A percentile compares a stretch with the other conserved stretches of the same genome.
phyloP scores from a whole-genome alignment of 2,888 invertebrate species.

The Bugulina stolonifera region DNA sequence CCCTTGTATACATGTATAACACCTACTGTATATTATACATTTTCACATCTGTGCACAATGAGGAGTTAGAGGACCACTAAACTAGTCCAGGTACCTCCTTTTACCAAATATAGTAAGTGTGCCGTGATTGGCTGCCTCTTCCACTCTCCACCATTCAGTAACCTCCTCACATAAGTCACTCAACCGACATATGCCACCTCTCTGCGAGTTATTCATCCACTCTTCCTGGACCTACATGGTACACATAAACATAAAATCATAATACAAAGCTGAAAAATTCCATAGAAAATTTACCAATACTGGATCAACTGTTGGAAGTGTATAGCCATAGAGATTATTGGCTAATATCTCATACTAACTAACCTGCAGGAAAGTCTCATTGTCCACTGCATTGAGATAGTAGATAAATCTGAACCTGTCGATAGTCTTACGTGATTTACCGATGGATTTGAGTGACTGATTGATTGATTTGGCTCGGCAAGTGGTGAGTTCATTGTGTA shows the following conservation, averaged over 20 bases:
- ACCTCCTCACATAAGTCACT: neutral
- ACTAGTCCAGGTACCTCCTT: too few species aligned
- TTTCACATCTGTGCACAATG: too few species aligned
- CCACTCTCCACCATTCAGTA: neutral
- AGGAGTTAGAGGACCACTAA: too few species aligned
- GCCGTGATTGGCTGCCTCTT: neutral
- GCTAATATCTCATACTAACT: too few species aligned
- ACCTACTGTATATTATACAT: neutral
- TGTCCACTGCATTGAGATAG: neutral
- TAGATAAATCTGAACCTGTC: neutral
- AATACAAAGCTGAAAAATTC: too few species aligned
- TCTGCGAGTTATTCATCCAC: neutral
- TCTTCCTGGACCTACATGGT: neutral
- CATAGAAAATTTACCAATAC: too few species aligned
- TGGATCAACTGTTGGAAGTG: too few species aligned
- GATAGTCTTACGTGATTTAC: neutral
- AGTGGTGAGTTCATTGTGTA: neutral
- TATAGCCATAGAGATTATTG: too few species aligned
- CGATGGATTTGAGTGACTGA: neutral
- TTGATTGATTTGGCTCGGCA: neutral
- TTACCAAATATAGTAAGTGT: neutral
- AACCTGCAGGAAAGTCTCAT: too few species aligned
- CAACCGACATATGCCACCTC: neutral
- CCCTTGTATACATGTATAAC: neutral
- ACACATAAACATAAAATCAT: too few species aligned